Conservation (phyloP, 2,888 invertebrate species). For the Patella ulyssiponensis region DNA sequence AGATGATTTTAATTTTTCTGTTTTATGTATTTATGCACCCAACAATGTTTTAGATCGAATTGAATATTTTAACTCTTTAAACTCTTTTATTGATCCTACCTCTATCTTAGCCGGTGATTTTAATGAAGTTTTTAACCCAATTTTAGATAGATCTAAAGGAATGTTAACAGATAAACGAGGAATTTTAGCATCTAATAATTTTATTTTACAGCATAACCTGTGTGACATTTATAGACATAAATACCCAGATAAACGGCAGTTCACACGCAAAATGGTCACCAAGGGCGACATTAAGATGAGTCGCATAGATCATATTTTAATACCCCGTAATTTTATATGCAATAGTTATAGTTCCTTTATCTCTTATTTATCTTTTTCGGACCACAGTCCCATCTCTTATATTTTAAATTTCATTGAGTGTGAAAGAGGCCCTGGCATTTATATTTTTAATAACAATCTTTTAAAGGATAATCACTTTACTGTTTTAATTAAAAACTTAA, state of each 20-base stretch:
- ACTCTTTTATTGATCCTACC: no score
- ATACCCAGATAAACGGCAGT: not conserved
- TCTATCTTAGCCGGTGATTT: not conserved
- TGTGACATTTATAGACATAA: not conserved
- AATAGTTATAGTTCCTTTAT: not conserved
- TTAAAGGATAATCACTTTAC: conserved; percentile 18
- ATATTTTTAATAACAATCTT: conserved; percentile 22
- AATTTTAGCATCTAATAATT: not conserved
- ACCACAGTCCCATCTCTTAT: not conserved
- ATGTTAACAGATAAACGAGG: not conserved
- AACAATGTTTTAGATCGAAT: no score
- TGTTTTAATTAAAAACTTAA: not conserved
- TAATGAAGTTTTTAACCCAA: not conserved
- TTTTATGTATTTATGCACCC: no score
- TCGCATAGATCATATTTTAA: not conserved
- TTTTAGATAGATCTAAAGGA: not conserved
- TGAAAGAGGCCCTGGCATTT: conserved; percentile 30
- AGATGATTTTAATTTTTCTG: not conserved
- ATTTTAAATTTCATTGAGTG: conserved; percentile 10
- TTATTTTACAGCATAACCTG: not conserved
- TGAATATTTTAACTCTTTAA: no score
- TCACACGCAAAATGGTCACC: not conserved
- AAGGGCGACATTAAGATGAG: not conserved
- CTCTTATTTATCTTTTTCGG: not conserved
- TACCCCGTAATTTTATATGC: not conserved